Base-by-base conservation (phyloP, 2,113 vertebrate species). In the Otocyon megalotis region DNA sequence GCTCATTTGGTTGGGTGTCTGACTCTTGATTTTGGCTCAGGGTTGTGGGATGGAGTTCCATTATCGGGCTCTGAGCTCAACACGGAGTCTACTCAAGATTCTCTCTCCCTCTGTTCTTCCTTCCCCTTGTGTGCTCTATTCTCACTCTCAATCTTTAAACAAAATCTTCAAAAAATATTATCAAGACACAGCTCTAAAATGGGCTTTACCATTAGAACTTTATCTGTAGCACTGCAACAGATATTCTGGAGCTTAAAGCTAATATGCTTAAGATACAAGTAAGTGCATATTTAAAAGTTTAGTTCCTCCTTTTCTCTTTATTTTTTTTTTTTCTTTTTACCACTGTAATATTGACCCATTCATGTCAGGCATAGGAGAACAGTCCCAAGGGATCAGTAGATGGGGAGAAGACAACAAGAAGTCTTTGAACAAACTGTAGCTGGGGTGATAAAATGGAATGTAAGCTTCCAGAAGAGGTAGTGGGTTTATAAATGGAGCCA, bases 391-490 rank as follows among this genome's bases (percentile, higher is more conserved):
- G 26, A 81, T 56, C 48, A 76, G 30, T 8, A 67, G 19, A 28
- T 35, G 15, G 8, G 56, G 11, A 19, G 37, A 74, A 56, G 20
- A 79, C 37, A 85, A 72, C 11, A 91, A 26, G 43, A 88, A 67
- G 37, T 65, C 62, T 92, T 54, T 74, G n/a, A 91, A 84, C 10
- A 94, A 91, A 54, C 65, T 69, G 7, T 11, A 90, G 16, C 63
- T 58, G 19, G 43, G 56, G n/a, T 30, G 50, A 80, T 60, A 19
- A 60, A 62, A 92, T 8, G 24, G 76, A 50, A 83, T 89, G 60
- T 13, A 72, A 82, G 14, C 22, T 43, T 77, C 60, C 48, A 71
- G 54, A 79, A 94, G 32, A 95, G n/a, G 30, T 3, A 53, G 62
- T 1, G 3, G 26, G 17, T 37, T 74, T 82, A 56, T 16, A 95